Evolutionary conservation across 1,140 invertebrate species (phyloP).

Genomic region (Acromyrmex charruanus): DNA sequence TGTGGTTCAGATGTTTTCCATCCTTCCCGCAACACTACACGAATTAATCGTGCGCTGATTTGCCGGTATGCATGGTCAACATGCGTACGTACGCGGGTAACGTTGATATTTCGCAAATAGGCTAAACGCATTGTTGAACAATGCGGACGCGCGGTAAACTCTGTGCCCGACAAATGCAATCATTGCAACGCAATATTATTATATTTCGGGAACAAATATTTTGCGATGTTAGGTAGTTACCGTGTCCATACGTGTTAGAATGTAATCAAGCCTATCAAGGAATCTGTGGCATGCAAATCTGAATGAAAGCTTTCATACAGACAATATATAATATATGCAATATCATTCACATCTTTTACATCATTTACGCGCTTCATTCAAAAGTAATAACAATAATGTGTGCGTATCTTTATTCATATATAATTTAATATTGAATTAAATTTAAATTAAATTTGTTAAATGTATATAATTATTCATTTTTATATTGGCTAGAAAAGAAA

Average conservation of each 20-base stretch:
- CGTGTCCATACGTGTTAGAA: conserved; percentile 1
- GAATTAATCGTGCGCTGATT: conserved; percentile 59
- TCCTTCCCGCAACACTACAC: conserved; percentile 8
- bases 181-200: conserved; percentile 60
- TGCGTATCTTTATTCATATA: background rate
- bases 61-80: conserved; percentile 60
- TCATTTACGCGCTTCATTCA: background rate
- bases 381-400: background rate
- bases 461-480: background rate
- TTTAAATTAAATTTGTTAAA: background rate
- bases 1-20: conserved; percentile 51
- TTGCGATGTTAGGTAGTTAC: conserved; percentile 40
- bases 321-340: background rate
- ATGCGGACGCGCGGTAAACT: conserved; percentile 49
- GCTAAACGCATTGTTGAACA: conserved; percentile 62
- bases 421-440: background rate
- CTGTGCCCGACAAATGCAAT: conserved; percentile 43
- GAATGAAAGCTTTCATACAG: background rate
- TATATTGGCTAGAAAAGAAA: background rate
- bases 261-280: conserved; percentile 21
- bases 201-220: conserved; percentile 50
- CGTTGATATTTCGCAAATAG: conserved; percentile 64
- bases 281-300: background rate
- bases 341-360: background rate
- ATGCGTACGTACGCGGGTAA: conserved; percentile 4